Conservation (phyloP, 2,888 invertebrate species). For the Eupithecia subfuscata region DNA sequence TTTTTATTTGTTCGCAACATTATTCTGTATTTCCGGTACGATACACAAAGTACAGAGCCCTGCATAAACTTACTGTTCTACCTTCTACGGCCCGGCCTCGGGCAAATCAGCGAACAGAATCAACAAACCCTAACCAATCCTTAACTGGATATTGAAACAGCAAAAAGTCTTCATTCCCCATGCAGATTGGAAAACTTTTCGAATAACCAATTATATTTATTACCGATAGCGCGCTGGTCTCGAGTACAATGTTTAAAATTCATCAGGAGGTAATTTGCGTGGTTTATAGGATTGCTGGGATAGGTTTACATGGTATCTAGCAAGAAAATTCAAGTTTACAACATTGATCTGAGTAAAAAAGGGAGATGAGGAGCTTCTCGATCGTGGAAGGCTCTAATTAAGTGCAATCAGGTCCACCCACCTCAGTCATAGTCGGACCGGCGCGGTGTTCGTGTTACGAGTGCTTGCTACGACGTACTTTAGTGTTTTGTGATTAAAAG, state of each 20-base stretch:
- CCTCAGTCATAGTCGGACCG: too few species aligned
- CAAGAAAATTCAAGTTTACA: neutral
- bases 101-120: constrained; percentile 14
- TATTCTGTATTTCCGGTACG: neutral
- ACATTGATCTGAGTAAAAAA: too few species aligned
- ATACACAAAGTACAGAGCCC: constrained; percentile 2
- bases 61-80: constrained; percentile 3
- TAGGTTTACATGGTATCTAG: neutral
- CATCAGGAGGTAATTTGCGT: constrained; percentile 17
- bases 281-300: neutral
- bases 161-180: constrained; percentile 47
- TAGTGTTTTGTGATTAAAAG: too few species aligned
- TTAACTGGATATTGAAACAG: constrained; percentile 14
- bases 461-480: too few species aligned
- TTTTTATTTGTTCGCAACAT: neutral
- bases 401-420: too few species aligned
- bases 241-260: constrained; percentile 38
- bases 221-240: constrained; percentile 49
- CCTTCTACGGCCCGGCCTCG: constrained; percentile 4
- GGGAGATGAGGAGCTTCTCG: too few species aligned
- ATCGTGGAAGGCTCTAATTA: too few species aligned
- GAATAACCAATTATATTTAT: constrained; percentile 64
- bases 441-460: too few species aligned
- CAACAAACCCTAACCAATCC: constrained; percentile 18
- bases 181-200: constrained; percentile 67